A percentile compares a stretch with the other conserved stretches of the same genome.
Conservation (phyloP, 1,140 invertebrate species). For the Drosophila dunni region DNA sequence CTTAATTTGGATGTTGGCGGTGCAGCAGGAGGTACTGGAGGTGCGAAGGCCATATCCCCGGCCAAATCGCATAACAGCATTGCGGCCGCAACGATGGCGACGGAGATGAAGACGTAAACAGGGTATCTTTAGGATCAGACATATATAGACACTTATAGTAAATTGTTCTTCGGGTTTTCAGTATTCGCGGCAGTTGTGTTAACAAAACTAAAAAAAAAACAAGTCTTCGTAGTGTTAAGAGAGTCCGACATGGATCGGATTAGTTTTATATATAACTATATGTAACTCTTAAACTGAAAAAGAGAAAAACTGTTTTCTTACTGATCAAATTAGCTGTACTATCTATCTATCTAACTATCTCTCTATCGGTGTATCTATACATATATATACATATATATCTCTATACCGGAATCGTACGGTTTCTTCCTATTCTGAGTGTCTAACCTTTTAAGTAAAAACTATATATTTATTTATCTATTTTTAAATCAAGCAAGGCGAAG, state of each 20-base stretch:
- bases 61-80: conserved; percentile 79
- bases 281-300: conserved; percentile 9
- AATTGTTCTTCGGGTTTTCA: conserved; percentile 57
- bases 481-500: conserved; percentile 10
- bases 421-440: conserved; percentile 80
- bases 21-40: conserved; percentile 15
- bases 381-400: conserved; percentile 36
- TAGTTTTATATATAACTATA: conserved; percentile 39
- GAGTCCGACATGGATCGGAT: conserved; percentile 10
- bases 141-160: conserved; percentile 11
- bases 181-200: conserved; percentile 66
- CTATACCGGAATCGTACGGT: conserved; percentile 61
- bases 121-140: conserved; percentile 15
- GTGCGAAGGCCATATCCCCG: conserved; percentile 64
- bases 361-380: conserved; percentile 37
- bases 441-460: conserved; percentile 58
- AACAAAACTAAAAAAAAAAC: conserved; percentile 39
- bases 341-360: conserved; percentile 22
- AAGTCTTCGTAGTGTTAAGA: conserved; percentile 72
- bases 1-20: conserved; percentile 58
- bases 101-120: conserved; percentile 75
- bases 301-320: conserved; percentile 64
- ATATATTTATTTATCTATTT: conserved; percentile 54
- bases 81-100: conserved; percentile 12
- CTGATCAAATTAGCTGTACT: conserved; percentile 77